phyloP scores from a whole-genome alignment of 92 coral and sea anemone species.

The Siderastrea radians region DNA sequence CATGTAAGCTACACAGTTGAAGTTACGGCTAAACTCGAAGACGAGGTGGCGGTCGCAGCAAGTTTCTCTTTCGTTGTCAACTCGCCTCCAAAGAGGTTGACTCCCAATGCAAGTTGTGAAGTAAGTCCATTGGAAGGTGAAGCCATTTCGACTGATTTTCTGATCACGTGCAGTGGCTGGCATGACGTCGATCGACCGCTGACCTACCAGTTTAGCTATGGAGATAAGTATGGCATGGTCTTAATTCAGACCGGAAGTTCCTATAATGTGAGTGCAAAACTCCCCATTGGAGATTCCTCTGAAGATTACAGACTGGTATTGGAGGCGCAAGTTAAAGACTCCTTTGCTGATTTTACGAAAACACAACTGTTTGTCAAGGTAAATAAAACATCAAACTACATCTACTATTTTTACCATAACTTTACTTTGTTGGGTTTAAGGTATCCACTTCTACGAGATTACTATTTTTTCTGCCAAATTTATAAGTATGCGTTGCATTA shows the following conservation, averaged over 20 bases:
- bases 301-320: slow-evolving; percentile 66
- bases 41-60: slow-evolving; percentile 45
- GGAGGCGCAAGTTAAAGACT: slow-evolving; percentile 68
- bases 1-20: slow-evolving; percentile 13
- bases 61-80: slow-evolving; percentile 61
- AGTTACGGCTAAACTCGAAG: slow-evolving; percentile 6
- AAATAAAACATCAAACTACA: not conserved
- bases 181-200: slow-evolving; percentile 74
- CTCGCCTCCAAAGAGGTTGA: slow-evolving; percentile 61
- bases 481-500: no score
- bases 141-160: slow-evolving; percentile 71
- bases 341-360: slow-evolving; percentile 49
- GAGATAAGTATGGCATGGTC: slow-evolving; percentile 59
- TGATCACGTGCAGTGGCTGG: slow-evolving; percentile 71
- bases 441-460: no score
- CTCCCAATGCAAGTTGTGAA: slow-evolving; percentile 39
- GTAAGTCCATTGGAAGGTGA: slow-evolving; percentile 69
- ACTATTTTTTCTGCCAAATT: no score
- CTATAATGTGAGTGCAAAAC: slow-evolving; percentile 56
- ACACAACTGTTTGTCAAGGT: slow-evolving; percentile 58
- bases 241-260: slow-evolving; percentile 58
- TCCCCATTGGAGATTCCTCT: slow-evolving; percentile 73
- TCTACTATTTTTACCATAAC: no score
- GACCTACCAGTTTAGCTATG: slow-evolving; percentile 67
- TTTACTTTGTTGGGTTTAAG: no score